phyloP scores from a whole-genome alignment of 2,888 invertebrate genomes.

The Oscheius sp. region DNA sequence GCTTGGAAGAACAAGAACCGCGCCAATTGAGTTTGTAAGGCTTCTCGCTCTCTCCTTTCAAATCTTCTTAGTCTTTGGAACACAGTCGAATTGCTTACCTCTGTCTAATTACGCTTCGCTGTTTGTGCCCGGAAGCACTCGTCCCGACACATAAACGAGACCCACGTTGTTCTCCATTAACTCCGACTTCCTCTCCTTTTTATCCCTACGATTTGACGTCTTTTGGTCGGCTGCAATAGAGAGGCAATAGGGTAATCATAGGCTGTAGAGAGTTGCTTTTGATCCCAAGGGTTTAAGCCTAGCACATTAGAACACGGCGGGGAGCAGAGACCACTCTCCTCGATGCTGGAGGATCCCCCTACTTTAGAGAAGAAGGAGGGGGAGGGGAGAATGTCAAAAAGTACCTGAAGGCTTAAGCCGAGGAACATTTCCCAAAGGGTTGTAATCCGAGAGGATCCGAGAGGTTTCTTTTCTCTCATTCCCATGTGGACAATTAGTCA shows the following conservation, averaged over 20 bases:
- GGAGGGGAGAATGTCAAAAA: too few species aligned
- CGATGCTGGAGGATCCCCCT: too few species aligned
- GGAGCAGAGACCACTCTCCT: too few species aligned
- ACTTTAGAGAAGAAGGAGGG: too few species aligned
- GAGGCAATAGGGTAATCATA: too few species aligned
- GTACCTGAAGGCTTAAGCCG: too few species aligned
- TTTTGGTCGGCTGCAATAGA: background rate
- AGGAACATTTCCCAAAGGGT: too few species aligned
- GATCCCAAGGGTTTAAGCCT: too few species aligned
- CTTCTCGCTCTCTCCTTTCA: background rate
- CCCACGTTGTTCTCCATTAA: background rate
- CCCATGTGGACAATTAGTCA: background rate
- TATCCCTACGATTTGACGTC: background rate
- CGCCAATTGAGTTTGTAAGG: background rate
- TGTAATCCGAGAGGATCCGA: too few species aligned
- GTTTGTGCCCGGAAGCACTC: constrained; percentile 10
- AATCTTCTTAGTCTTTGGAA: background rate
- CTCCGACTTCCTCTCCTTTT: background rate
- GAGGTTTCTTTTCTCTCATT: background rate
- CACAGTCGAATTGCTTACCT: background rate
- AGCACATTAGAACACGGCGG: too few species aligned
- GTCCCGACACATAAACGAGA: constrained; percentile 1
- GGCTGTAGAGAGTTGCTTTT: too few species aligned
- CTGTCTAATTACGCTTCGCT: constrained; percentile 1
- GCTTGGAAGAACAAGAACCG: too few species aligned